These are phyloP conservation scores for Brachypodius melanocephalos DNA, from an alignment of 2,113 vertebrate genomes.

Conservation along the genomic window DNA sequence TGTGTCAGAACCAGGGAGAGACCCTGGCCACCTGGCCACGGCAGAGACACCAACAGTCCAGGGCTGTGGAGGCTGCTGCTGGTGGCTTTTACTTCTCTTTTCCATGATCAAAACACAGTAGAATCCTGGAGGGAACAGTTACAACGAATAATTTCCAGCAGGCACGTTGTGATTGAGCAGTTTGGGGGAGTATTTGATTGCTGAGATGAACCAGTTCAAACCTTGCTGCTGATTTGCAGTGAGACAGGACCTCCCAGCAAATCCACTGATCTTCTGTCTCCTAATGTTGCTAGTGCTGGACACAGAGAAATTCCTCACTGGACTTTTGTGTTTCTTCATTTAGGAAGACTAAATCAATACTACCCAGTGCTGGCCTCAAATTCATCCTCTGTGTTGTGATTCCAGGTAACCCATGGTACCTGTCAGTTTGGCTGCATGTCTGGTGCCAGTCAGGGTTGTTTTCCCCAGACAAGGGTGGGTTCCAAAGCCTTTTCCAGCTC, in stretches of 20 bases:
- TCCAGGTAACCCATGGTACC: background rate
- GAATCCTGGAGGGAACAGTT: background rate
- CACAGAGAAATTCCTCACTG: background rate
- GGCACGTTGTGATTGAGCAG: accelerated
- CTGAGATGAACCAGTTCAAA: background rate
- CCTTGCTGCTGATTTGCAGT: background rate
- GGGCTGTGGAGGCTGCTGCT: background rate
- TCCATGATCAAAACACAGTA: background rate
- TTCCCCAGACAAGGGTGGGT: accelerated
- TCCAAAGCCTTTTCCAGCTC: background rate
- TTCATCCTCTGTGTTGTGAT: background rate
- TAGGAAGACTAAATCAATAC: background rate
- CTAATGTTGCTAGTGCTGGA: too few species aligned
- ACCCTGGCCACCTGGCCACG: accelerated
- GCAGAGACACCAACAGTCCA: background rate
- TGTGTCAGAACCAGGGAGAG: background rate
- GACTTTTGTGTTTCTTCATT: accelerated
- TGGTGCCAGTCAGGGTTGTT: background rate
- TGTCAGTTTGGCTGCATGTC: background rate
- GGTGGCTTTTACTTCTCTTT: background rate
- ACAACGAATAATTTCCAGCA: background rate
- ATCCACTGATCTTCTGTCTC: background rate
- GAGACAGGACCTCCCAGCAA: background rate
- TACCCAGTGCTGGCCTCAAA: background rate
- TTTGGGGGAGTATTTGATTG: background rate